Conservation (phyloP, 30 jellyfish, hydroid and myxozoan species). For the Nemopilema nomurai region DNA sequence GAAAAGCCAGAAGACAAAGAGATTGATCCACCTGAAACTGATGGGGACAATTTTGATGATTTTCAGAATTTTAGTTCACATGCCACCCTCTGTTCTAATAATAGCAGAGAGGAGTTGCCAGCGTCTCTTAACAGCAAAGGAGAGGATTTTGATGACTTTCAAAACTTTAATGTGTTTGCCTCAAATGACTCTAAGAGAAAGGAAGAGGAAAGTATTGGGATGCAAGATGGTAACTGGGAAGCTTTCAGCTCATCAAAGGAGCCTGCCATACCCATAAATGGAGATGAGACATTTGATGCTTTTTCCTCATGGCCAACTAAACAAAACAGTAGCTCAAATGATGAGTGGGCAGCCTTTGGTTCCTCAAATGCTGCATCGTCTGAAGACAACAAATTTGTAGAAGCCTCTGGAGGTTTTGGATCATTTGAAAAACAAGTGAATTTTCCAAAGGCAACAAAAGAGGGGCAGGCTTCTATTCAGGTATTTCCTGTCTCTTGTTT, state of each 20-base stretch:
- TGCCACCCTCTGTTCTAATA: neutral
- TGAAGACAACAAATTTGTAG: neutral
- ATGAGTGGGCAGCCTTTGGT: neutral
- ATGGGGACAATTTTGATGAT: conserved; percentile 9
- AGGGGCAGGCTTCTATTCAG: neutral
- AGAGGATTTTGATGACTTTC: conserved; percentile 26
- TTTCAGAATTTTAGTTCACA: conserved; percentile 5
- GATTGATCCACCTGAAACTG: neutral
- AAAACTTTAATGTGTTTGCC: neutral
- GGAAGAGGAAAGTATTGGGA: neutral
- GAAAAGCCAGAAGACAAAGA: neutral
- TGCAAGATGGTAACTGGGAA: conserved; percentile 40
- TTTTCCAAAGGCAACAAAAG: neutral
- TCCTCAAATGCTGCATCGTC: neutral
- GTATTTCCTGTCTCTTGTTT: neutral
- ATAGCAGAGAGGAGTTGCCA: neutral
- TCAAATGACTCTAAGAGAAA: neutral
- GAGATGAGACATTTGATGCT: neutral
- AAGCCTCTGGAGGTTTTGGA: conserved; percentile 4
- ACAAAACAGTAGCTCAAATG: neutral
- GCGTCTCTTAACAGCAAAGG: neutral
- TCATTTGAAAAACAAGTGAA: neutral
- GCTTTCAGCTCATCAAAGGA: conserved; percentile 27
- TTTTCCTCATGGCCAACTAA: neutral
- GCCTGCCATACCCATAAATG: neutral